These are phyloP conservation scores for Dipus sagitta DNA, from an alignment of 2,797 vertebrate genomes.

Conservation along the genomic window DNA sequence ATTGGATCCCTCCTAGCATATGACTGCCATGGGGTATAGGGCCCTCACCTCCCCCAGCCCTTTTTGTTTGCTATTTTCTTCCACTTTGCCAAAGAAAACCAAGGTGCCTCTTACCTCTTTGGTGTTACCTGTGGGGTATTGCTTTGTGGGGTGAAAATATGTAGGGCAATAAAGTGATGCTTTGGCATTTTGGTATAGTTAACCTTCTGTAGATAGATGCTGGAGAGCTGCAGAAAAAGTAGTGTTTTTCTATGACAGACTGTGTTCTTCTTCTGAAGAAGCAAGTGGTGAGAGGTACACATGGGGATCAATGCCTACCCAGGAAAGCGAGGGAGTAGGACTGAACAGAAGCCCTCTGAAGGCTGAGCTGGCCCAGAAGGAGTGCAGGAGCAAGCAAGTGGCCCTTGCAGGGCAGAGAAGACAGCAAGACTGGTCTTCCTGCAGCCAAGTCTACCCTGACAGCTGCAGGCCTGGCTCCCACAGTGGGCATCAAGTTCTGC, in stretches of 20 bases:
- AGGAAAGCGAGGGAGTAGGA: not conserved
- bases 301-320: not conserved
- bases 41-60: not conserved
- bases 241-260: not conserved
- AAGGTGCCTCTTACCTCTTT: not conserved
- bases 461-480: not conserved
- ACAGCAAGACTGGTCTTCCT: not conserved
- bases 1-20: not conserved
- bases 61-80: not conserved
- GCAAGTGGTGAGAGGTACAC: not conserved
- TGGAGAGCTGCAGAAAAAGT: not conserved
- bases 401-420: not conserved
- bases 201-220: not conserved
- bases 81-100: not conserved
- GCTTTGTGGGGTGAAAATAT: not conserved
- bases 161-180: not conserved
- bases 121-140: not conserved
- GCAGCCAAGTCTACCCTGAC: not conserved
- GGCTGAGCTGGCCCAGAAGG: not conserved
- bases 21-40: too few relatives aligned
- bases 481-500: not conserved
- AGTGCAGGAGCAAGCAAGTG: not conserved
- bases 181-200: not conserved
- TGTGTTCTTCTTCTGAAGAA: constrained; percentile 32
- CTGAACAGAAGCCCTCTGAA: not conserved